Conservation (phyloP, 2,113 vertebrate genomes). For the Eretmochelys imbricata region DNA sequence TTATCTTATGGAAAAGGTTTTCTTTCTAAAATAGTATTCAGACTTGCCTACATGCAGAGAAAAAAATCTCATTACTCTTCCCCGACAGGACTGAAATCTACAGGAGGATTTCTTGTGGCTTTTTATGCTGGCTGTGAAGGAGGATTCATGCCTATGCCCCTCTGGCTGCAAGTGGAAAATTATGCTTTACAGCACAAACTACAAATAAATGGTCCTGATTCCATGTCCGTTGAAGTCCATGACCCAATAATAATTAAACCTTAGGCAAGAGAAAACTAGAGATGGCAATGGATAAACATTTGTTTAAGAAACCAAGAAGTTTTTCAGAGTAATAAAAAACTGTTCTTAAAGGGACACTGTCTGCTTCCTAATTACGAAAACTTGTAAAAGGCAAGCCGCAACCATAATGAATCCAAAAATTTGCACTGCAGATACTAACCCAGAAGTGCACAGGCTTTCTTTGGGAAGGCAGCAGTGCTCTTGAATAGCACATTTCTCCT, state of each 20-base stretch:
- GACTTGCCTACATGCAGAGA: neutral
- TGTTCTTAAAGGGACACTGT: neutral
- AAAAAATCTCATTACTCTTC: neutral
- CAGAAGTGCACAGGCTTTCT: neutral
- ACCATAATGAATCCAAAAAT: slow-evolving; percentile 24
- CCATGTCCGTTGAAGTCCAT: neutral
- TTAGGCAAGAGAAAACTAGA: neutral
- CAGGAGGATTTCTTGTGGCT: neutral
- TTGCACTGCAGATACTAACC: neutral
- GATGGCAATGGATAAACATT: slow-evolving; percentile 26
- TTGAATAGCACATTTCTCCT: neutral
- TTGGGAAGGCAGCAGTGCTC: neutral
- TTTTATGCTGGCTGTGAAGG: neutral
- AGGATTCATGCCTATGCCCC: neutral
- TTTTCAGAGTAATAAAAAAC: neutral
- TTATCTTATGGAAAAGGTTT: slow-evolving; percentile 43
- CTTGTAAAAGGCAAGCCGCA: neutral
- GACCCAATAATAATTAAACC: slow-evolving; percentile 3
- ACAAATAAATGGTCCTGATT: neutral
- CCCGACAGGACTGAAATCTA: slow-evolving; percentile 8
- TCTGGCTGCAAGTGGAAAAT: neutral
- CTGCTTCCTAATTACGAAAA: slow-evolving; percentile 3
- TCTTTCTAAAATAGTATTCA: slow-evolving; percentile 44
- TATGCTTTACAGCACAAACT: neutral
- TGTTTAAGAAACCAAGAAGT: slow-evolving; percentile 11